Conservation (phyloP, 2,888 invertebrate genomes). For the Drosophila conformis region DNA sequence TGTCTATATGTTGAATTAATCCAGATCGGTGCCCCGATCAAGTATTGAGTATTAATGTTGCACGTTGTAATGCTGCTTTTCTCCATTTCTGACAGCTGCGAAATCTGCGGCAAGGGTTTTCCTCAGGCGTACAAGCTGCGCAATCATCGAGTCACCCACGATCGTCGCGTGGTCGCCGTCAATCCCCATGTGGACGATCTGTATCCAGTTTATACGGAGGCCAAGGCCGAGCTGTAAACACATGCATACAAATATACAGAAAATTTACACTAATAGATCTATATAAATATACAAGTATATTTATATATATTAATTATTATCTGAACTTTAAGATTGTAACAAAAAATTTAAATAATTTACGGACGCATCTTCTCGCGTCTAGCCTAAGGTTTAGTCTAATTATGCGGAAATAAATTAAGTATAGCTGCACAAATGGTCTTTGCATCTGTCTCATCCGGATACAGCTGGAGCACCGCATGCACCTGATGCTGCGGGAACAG, state of each 20-base stretch:
- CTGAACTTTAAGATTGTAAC: constrained; percentile 55
- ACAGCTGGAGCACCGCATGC: constrained; percentile 93
- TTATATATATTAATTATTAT: constrained; percentile 47
- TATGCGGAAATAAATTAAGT: constrained; percentile 89
- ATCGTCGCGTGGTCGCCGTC: constrained; percentile 58
- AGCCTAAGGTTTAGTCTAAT: constrained; percentile 77
- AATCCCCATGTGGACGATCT: constrained; percentile 46
- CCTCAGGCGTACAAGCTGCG: constrained; percentile 81
- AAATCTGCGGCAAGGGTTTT: constrained; percentile 82
- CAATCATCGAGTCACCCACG: constrained; percentile 77
- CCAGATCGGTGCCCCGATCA: background rate
- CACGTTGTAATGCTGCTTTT: background rate
- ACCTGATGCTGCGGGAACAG: constrained; percentile 97
- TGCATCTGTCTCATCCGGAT: constrained; percentile 95
- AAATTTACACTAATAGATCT: background rate
- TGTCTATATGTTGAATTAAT: background rate
- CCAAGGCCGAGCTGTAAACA: constrained; percentile 64
- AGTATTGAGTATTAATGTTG: background rate
- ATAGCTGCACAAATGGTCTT: constrained; percentile 95
- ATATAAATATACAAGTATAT: constrained; percentile 23
- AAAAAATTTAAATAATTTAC: constrained; percentile 58
- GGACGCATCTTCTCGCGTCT: constrained; percentile 48
- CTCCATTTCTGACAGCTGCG: constrained; percentile 61
- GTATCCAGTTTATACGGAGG: constrained; percentile 60
- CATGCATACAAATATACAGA: background rate